Evolutionary conservation across 2,888 invertebrate genomes (phyloP), one percentile per base, ranked within the genome.

Genomic region (Trachelus tabidus): DNA sequence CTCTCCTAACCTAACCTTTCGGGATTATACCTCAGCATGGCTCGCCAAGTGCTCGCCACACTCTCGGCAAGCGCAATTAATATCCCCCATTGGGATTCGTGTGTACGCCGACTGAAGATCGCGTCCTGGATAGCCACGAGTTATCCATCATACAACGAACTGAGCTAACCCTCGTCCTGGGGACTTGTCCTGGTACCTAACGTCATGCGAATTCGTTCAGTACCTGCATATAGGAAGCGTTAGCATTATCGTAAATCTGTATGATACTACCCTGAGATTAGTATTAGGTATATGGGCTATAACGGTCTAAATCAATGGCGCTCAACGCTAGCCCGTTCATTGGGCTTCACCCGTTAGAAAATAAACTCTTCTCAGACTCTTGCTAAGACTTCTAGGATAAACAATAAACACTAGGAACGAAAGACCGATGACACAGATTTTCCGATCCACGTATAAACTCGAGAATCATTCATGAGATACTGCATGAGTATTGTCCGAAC

Each of bases 21-120:
- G 77, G 85, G 87, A 87, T 89, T 88, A 87, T 87, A 85, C 74
- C 74, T 74, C 74, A 34, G 31, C 31, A 34, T 31, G 71, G 31
- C 30, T 34, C 71, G 71, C 71, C 71, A 34, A 31, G 37, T 34
- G 35, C 56, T 37, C n/a, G 74, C 34, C 56, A 68, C 77, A 80
- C 80, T 84, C 81, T 80, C 77, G 79, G 81, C 83, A 80, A 83
- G 82, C 79, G 84, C 87, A 88, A 90, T 90, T 90, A 89, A 89
- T 90, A 89, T 88, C 85, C 87, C 84, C 83, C 85, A 87, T 87
- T 84, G 84, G 84, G 84, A 83, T 84, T 86, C 86, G 84, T 85
- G 84, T 86, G 76, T 73, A 85, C 84, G 85, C 84, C 84, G 85
- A 82, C 81, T 83, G 83, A 85, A 85, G 87, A 88, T 88, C 85